Conservation (phyloP, 2,888 invertebrate species). For the Zygogramma bicolorata region DNA sequence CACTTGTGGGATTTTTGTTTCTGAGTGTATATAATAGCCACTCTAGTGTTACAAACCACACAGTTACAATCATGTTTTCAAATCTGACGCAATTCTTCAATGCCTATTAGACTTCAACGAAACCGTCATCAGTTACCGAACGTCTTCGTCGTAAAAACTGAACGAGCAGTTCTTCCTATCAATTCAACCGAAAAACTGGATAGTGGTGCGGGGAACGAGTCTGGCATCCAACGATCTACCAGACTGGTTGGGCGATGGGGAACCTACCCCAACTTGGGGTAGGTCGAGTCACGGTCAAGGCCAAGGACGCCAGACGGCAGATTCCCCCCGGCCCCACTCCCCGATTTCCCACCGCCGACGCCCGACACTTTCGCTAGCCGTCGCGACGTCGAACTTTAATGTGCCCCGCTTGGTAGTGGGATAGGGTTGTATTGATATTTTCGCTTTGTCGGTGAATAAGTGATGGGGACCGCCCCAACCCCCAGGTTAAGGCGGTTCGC, state of each 20-base stretch:
- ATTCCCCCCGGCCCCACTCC: conserved; percentile 31
- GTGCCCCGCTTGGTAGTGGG: conserved; percentile 1
- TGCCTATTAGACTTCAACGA: no score
- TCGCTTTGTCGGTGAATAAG: not conserved
- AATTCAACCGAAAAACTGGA: not conserved
- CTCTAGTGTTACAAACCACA: no score
- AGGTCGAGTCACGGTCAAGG: conserved; percentile 54
- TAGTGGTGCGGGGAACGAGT: not conserved
- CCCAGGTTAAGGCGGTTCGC: not conserved
- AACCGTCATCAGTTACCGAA: no score
- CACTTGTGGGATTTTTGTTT: no score
- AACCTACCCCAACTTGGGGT: conserved; percentile 44
- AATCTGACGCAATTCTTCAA: no score
- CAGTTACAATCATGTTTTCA: no score
- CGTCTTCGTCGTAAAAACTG: not conserved
- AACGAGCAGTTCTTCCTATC: not conserved
- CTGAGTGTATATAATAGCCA: no score
- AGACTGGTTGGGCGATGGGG: conserved; percentile 18
- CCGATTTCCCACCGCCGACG: not conserved
- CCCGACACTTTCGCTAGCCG: conserved; percentile 29
- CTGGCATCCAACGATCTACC: conserved; percentile 3
- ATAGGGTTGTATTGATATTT: not conserved
- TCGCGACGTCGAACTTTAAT: conserved; percentile 32
- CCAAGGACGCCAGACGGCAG: conserved; percentile 53
- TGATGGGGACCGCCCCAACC: not conserved